Evolutionary conservation across 2,797 vertebrate species (phyloP).

Genomic region (Pampus argenteus): DNA sequence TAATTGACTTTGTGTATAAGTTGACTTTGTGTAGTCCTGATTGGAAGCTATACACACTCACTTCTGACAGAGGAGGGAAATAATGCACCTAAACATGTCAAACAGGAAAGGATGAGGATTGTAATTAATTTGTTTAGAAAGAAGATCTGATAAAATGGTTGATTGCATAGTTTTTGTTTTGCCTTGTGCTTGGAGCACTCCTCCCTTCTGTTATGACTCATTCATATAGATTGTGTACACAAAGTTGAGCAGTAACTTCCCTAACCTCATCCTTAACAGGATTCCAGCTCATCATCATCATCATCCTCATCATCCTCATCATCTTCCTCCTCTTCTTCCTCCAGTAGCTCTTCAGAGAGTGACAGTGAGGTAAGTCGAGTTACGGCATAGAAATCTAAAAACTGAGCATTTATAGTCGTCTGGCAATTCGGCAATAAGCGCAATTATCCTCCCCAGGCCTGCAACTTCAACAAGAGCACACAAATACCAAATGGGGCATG

Average conservation of each 20-base stretch:
- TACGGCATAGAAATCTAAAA: neutral
- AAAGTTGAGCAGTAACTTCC: conserved; percentile 12
- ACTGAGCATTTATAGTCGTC: neutral
- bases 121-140: neutral
- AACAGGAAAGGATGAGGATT: neutral
- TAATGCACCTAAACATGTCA: neutral
- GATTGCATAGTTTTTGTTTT: neutral
- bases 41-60: neutral
- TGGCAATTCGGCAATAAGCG: neutral
- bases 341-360: conserved; percentile 77
- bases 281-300: conserved; percentile 64
- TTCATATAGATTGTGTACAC: neutral
- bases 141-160: neutral
- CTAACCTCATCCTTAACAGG: conserved; percentile 50
- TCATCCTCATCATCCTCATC: conserved; percentile 47
- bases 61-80: neutral
- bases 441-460: neutral
- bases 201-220: conserved; percentile 54
- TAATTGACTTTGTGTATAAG: too few species aligned
- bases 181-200: conserved; percentile 3
- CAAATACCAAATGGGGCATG: neutral
- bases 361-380: conserved; percentile 75
- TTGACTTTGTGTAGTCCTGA: neutral
- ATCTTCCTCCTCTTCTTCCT: conserved; percentile 57
- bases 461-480: neutral